Conservation (phyloP, 2,797 vertebrate species). For the Buphagus erythrorhynchus region DNA sequence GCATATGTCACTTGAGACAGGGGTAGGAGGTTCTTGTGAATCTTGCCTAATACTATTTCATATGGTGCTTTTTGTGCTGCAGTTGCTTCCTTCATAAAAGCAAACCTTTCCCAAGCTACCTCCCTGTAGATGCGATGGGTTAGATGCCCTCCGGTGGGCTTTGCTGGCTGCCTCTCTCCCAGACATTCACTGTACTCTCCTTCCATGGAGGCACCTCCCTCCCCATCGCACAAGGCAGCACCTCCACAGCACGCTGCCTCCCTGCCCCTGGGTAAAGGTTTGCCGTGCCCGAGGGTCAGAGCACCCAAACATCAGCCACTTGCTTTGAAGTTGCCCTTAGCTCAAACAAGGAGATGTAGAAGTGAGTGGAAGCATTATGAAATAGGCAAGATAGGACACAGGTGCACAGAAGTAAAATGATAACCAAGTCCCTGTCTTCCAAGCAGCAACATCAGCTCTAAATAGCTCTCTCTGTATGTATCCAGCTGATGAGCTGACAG, state of each 20-base stretch:
- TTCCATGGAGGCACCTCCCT: neutral
- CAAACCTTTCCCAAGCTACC: neutral
- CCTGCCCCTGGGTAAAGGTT: neutral
- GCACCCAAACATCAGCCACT: neutral
- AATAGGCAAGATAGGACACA: neutral
- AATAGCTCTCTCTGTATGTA: neutral
- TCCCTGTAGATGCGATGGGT: neutral
- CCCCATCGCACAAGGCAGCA: neutral
- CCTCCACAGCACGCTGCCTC: fast-evolving
- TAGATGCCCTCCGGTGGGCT: neutral
- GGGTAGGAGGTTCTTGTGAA: neutral
- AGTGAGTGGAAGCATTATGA: neutral
- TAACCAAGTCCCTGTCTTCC: slow-evolving; percentile 1
- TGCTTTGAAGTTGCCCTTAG: neutral
- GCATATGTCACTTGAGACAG: neutral
- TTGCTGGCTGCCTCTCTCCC: neutral
- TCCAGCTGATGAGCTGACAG: slow-evolving; percentile 48
- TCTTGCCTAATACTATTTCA: neutral
- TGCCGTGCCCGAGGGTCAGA: fast-evolving
- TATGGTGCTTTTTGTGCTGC: neutral
- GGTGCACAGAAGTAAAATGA: neutral
- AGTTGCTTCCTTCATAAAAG: neutral
- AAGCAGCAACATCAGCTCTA: slow-evolving; percentile 11
- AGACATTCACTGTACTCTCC: fast-evolving
- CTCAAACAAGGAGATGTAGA: neutral